These are phyloP conservation scores for Pachycephus smyrnensis DNA, from an alignment of 2,888 invertebrate genomes.

Conservation along the genomic window DNA sequence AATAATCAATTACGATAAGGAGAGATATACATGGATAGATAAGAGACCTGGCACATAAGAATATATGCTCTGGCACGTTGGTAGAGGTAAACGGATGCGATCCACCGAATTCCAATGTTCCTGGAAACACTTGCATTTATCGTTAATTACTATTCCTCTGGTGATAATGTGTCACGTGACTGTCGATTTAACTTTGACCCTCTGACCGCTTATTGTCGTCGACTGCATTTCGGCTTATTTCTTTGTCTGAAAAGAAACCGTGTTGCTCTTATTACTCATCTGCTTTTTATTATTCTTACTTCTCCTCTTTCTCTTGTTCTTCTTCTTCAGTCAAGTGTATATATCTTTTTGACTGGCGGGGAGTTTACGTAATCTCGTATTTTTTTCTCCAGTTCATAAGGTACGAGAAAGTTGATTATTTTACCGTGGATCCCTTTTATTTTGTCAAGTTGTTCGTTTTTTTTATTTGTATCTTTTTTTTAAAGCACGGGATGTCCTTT, in stretches of 20 bases:
- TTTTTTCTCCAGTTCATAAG: background rate
- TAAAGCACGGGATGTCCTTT: background rate
- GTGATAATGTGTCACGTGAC: background rate
- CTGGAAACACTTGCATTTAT: background rate
- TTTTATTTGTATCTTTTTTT: background rate
- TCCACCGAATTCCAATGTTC: background rate
- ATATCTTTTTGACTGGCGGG: background rate
- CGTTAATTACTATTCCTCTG: background rate
- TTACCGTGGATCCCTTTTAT: background rate
- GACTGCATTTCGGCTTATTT: background rate
- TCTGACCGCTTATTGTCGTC: background rate
- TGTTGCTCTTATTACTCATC: background rate
- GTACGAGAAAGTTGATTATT: background rate
- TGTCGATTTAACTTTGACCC: background rate
- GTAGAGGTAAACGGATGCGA: background rate
- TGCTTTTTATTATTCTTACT: background rate
- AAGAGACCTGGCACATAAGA: background rate
- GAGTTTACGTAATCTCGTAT: background rate
- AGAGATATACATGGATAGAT: background rate
- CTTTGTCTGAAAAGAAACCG: background rate
- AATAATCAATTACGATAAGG: background rate
- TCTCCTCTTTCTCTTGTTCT: background rate
- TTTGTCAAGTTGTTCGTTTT: background rate
- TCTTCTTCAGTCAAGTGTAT: background rate
- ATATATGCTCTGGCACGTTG: background rate